Base-by-base conservation (phyloP, 2,113 vertebrate species). In the Coracopsis vasa region DNA sequence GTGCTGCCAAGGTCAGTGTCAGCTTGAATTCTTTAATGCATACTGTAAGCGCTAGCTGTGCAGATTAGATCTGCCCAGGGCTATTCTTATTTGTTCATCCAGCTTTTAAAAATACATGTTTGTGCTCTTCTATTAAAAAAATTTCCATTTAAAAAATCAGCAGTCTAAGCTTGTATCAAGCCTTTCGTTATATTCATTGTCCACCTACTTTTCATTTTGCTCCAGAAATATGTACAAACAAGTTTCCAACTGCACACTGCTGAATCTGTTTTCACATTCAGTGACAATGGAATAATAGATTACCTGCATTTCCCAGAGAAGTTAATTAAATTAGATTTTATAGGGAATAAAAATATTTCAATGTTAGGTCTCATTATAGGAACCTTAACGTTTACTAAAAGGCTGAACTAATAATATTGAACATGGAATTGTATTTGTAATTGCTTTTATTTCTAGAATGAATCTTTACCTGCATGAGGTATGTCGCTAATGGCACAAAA, bases 21-120 rank as follows among this genome's bases (percentile, higher is more conserved):
- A 95, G 70, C 70, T 92, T 65, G 66, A 94, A 94, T 94, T 84
- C 94, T 91, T 84, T 95, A 96, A 93, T 95, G 51, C 56, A 42
- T 69, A 27, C 56, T 93, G 35, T 79, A 97, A 95, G 56, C 89
- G 86, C 91, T 91, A 94, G 56, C 95, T 13, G 44, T 81, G 88
- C n/a, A 93, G 91, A 96, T 95, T 94, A 92, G 51, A 84, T 94
- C 56, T 94, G 88, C 96, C 88, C 53, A 81, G 61, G 90, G 95
- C 92, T 85, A 72, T 93, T 95, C 88, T 72, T 90, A 91, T 89
- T 94, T 95, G 77, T 81, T 95, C 86, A 81, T 85, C 47, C 77
- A 87, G 47, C 83, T 97, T 95, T 91, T 94, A 95, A 94, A 95
- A 92, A 95, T 89, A 92, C 25, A 47, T 69, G 66, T 91, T 86